These are phyloP conservation scores for Pharmacophagus antenor DNA, from an alignment of 2,888 invertebrate species.

Conservation along the genomic window DNA sequence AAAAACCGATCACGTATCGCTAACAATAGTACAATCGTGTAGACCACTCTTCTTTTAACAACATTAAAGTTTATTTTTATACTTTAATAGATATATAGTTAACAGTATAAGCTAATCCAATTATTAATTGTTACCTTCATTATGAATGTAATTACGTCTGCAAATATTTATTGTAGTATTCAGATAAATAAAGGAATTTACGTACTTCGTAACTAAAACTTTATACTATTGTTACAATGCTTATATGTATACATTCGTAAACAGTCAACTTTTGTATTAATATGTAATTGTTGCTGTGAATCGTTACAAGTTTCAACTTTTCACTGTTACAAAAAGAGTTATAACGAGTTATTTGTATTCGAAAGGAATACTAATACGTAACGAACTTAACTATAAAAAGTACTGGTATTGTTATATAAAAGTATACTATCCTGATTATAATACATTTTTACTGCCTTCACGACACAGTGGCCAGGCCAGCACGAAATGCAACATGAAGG, in stretches of 20 bases:
- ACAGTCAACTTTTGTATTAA: not conserved
- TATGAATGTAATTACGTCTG: not conserved
- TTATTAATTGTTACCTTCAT: not conserved
- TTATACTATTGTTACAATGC: no score
- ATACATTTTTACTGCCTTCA: no score
- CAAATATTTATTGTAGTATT: no score
- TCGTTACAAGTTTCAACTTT: constrained; percentile 3
- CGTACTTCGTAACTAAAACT: no score
- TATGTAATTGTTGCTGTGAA: no score
- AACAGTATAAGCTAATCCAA: not conserved
- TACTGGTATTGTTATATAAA: not conserved
- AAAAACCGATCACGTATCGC: constrained; percentile 31
- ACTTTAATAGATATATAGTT: not conserved
- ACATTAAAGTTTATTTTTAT: constrained; percentile 5
- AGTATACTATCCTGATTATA: no score
- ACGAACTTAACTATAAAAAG: constrained; percentile 1
- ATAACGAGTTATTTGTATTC: constrained; percentile 8
- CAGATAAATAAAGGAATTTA: no score
- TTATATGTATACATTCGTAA: not conserved
- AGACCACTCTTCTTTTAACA: constrained; percentile 7
- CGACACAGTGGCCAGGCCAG: no score
- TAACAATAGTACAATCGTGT: constrained; percentile 15
- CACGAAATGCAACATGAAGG: no score
- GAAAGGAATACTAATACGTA: not conserved
- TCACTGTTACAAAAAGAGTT: constrained; percentile 1